phyloP scores from a whole-genome alignment of 2,113 vertebrate species.

The Australoheros scitulus region DNA sequence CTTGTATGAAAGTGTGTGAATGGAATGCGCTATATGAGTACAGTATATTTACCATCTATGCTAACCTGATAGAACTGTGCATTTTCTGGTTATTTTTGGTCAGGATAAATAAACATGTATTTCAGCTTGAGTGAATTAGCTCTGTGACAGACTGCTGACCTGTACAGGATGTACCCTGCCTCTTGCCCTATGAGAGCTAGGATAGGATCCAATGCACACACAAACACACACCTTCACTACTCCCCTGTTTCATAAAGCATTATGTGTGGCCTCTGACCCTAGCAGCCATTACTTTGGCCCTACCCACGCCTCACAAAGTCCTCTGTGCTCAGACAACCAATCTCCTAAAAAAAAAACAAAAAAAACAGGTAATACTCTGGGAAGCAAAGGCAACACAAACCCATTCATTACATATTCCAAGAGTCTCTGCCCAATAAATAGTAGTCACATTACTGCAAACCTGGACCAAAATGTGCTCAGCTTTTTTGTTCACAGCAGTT shows the following conservation, averaged over 20 bases:
- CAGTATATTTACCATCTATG: not conserved
- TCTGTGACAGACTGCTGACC: not conserved
- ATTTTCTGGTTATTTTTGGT: not conserved
- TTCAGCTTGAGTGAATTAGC: not conserved
- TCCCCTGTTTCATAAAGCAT: slow-evolving; percentile 20
- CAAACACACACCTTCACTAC: not conserved
- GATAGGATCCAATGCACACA: not conserved
- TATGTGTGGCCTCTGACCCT: slow-evolving; percentile 40
- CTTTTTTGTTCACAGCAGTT: not conserved
- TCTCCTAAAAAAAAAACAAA: slow-evolving; percentile 27
- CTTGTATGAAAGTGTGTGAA: not conserved
- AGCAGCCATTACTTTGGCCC: slow-evolving; percentile 70
- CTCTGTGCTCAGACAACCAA: slow-evolving; percentile 43
- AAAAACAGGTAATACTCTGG: not conserved
- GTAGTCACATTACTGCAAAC: not conserved
- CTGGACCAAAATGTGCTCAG: not conserved
- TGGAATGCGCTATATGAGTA: accelerated
- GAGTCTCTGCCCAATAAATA: slow-evolving; percentile 7
- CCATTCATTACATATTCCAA: slow-evolving; percentile 20
- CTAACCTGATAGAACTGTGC: not conserved
- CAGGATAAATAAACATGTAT: not conserved
- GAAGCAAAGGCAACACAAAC: slow-evolving; percentile 14
- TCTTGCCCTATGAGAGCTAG: no score
- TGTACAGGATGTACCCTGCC: no score
- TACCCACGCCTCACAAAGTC: slow-evolving; percentile 32